Evolutionary conservation across 2,888 invertebrate species (phyloP), one percentile per base, ranked within the genome.

Genomic region (Chesias legatella): DNA sequence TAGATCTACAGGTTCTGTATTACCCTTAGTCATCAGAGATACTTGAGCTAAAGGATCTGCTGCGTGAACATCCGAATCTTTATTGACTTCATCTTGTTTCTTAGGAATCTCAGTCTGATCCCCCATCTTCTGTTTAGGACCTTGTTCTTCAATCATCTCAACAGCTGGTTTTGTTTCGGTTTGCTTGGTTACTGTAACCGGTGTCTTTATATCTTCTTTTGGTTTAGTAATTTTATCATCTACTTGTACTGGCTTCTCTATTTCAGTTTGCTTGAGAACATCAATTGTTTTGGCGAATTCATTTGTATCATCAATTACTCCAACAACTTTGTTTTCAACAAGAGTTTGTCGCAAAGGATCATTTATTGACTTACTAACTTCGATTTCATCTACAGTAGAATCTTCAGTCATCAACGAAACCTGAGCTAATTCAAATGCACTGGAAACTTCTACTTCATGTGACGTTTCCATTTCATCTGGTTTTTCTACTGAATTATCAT

Each of bases 401-500:
- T 88, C 88, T 51, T 88, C 86, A 23, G 85, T 85, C 20, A 85
- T 53, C 24, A 86, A 51, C 0, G 88, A 86, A 7, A 69, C 51
- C 20, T 74, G 73, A 9, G 63, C 75, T 56, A 73, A 76, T 36
- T 73, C 73, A 11, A 75, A 52, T 7, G 68, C 66, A 61, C 81
- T 73, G n/a, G 33, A 45, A 1, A 43, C 13, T 23, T 34, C 13
- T 8, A 13, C 23, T 1, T 22, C 23, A 1, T 30, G 26, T 6
- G 31, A 24, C 3, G 13, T 3, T 6, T 25, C 25, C 5, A 10
- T 8, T 1, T 25, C 5, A 9, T 31, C 30, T 3, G 5, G 13
- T 5, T 29, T 11, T 8, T 2, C 5, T 17, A 17, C 13, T 17
- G 13, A 17, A 8, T 43, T 38, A 17, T 17, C 13, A 5, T 17